Base-by-base conservation (phyloP, 2,113 vertebrate genomes). In the Jacana jacana region DNA sequence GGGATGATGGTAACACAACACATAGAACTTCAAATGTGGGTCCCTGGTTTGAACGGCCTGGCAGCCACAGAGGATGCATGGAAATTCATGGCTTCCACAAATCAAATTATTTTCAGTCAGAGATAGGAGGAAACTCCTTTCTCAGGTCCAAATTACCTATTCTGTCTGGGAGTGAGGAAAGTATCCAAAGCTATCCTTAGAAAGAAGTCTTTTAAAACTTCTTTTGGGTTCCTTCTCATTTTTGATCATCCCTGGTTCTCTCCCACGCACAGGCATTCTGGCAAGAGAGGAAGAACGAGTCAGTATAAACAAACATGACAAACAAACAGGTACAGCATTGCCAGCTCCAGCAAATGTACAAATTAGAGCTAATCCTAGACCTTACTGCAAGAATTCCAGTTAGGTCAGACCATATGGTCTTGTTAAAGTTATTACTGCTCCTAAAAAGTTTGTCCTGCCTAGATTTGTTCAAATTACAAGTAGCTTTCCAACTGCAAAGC, bases 1-100 rank as follows among this genome's bases (percentile, higher is more conserved):
- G 10, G 24, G 11, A 77, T 58, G 49, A 49, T 20, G 5, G 22
- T 23, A 55, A 66, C 0, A 0, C 11, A 84, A 66, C 0, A 2
- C 25, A 57, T 3, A 70, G 22, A 75, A 49, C 8, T 92, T 80
- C 17, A 78, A 60, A 71, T 20, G 16, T 49, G 48, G 6, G 3
- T 70, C 61, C 31, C 37, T 75, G 24, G 13, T 89, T 49, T 78
- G 46, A 70, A 66, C 28, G 63, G 33, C 24, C 28, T 54, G 20
- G 44, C 37, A 70, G 7, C 6, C n/a, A 73, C 46, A 70, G 58
- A 57, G 2, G 3, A 40, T 3, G 8, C 11, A 37, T 0, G 0
- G 31, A 40, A 83, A 89, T 17, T 70, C 46, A 37, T 25, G 17
- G 27, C 13, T 78, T 40, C 24, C 37, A 40, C 48, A 93, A 91